These are phyloP conservation scores for Enteromius thamalakanensis DNA, from an alignment of 2,797 vertebrate genomes.

Conservation along the genomic window DNA sequence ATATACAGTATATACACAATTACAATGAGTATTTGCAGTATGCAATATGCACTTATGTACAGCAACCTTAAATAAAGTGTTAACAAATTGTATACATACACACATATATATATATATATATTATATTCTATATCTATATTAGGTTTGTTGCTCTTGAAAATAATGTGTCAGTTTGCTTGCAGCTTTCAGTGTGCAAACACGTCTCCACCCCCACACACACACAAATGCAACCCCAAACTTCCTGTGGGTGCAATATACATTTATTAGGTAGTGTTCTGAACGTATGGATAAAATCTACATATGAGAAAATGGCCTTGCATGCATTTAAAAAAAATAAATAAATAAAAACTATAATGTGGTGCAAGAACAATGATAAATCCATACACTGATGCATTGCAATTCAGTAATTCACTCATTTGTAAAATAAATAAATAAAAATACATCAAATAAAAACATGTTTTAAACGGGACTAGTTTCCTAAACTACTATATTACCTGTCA, in stretches of 20 bases:
- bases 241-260: neutral
- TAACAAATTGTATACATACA: no score
- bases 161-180: conserved; percentile 5
- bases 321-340: neutral
- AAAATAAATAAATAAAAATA: no score
- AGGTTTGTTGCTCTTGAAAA: neutral
- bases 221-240: conserved; percentile 11
- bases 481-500: no score
- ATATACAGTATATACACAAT: neutral
- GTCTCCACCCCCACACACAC: neutral
- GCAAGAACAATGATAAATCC: neutral
- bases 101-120: no score
- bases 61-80: no score
- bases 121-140: neutral
- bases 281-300: neutral
- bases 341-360: neutral
- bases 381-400: neutral
- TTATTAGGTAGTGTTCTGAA: neutral
- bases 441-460: no score
- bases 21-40: neutral
- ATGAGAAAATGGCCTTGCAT: neutral
- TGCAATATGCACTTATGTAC: neutral
- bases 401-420: neutral
- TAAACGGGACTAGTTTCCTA: no score
- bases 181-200: neutral